A percentile compares a stretch with the other conserved stretches of the same genome.
These are phyloP conservation scores for Micoletzkya japonica DNA, from an alignment of 2,888 invertebrate species.

Conservation along the genomic window DNA sequence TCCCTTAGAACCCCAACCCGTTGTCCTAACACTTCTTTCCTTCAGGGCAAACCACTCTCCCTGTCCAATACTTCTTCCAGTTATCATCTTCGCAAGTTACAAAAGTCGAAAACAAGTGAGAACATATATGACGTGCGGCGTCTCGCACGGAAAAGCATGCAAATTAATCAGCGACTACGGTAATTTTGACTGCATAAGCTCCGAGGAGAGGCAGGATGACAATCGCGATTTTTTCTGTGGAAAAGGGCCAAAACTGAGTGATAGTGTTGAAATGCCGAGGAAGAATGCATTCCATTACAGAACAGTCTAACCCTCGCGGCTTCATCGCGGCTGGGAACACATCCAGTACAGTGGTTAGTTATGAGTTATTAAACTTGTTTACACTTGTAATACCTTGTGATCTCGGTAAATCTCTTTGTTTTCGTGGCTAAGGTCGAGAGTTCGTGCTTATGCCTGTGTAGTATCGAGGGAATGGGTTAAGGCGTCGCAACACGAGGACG, in stretches of 20 bases:
- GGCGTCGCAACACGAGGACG: background rate
- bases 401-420: background rate
- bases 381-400: background rate
- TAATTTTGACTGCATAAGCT: background rate
- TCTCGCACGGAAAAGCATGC: background rate
- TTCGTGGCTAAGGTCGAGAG: background rate
- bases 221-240: background rate
- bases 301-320: background rate
- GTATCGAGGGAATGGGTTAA: background rate
- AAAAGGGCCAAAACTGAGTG: background rate
- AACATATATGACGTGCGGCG: background rate
- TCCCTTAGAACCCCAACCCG: background rate
- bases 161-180: background rate
- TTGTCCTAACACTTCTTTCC: background rate
- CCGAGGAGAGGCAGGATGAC: background rate
- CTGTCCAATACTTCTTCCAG: background rate
- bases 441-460: background rate
- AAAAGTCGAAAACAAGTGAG: too few species aligned
- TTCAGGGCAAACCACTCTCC: background rate
- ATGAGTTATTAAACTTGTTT: background rate
- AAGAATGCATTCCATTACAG: too few species aligned
- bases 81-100: too few species aligned
- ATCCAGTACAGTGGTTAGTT: background rate
- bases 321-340: background rate
- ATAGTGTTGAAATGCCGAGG: background rate